Conservation (phyloP, 1,140 invertebrate genomes). For the Eupristina koningsbergeri region DNA sequence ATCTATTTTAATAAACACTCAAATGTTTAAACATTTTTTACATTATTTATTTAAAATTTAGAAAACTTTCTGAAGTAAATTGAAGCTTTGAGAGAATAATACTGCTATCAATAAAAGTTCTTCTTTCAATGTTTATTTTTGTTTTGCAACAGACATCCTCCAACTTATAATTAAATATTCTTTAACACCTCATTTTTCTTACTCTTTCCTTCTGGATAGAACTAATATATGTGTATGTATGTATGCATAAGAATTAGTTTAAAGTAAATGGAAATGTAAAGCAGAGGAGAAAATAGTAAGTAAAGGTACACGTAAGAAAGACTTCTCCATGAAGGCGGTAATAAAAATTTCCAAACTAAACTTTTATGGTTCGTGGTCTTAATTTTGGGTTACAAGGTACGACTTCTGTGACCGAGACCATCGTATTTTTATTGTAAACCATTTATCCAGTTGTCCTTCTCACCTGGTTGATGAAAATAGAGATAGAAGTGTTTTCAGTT, state of each 20-base stretch:
- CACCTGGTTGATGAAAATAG: background rate
- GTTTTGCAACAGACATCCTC: background rate
- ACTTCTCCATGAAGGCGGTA: constrained; percentile 1
- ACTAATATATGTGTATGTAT: too few relatives aligned
- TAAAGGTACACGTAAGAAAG: background rate
- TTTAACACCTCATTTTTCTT: background rate
- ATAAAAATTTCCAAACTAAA: constrained; percentile 44
- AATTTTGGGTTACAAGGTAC: background rate
- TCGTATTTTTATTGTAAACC: constrained; percentile 34
- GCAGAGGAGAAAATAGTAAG: background rate
- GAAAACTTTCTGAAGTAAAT: too few relatives aligned
- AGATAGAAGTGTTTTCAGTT: background rate
- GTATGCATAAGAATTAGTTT: background rate
- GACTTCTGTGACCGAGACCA: background rate
- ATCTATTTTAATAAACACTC: too few relatives aligned
- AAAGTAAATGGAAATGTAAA: background rate
- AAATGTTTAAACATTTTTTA: too few relatives aligned
- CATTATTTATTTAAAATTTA: too few relatives aligned
- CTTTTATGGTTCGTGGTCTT: constrained; percentile 35
- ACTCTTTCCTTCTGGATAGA: background rate
- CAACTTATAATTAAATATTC: background rate
- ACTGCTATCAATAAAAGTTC: background rate
- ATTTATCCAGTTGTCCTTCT: background rate
- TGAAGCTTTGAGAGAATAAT: too few relatives aligned
- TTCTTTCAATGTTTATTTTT: background rate